Conservation (phyloP, 2,113 vertebrate species). For the Trogon surrucura region DNA sequence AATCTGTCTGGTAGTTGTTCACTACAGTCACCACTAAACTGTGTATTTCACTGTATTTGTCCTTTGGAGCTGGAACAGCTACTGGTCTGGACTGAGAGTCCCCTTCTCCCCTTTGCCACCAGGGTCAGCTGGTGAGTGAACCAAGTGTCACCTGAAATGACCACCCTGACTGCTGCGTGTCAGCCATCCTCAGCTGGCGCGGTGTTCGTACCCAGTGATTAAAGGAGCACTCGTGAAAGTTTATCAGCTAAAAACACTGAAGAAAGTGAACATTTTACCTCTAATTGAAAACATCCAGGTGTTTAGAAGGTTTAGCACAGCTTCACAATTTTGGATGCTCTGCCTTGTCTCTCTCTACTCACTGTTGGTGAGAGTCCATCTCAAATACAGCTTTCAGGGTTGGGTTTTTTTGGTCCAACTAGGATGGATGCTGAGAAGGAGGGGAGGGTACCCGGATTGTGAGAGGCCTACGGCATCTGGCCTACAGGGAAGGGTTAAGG, state of each 20-base stretch:
- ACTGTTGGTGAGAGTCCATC: background rate
- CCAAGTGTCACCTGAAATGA: background rate
- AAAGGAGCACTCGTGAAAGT: background rate
- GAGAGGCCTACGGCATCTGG: background rate
- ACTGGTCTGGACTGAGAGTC: background rate
- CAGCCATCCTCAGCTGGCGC: background rate
- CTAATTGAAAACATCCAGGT: background rate
- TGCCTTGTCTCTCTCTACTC: background rate
- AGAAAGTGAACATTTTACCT: background rate
- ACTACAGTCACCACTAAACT: background rate
- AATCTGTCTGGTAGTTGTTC: background rate
- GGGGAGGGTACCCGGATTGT: background rate
- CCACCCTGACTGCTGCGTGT: background rate
- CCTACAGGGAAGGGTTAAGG: background rate
- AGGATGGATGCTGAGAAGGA: background rate
- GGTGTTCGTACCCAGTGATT: background rate
- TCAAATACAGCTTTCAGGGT: background rate
- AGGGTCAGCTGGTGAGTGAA: background rate
- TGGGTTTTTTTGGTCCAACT: background rate
- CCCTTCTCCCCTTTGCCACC: background rate
- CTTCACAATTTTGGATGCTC: background rate
- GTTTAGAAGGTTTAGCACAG: background rate
- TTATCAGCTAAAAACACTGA: background rate
- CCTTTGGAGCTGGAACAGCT: background rate
- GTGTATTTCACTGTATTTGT: background rate